Evolutionary conservation across 2,888 invertebrate genomes (phyloP).

Genomic region (Athrips mouffetella): DNA sequence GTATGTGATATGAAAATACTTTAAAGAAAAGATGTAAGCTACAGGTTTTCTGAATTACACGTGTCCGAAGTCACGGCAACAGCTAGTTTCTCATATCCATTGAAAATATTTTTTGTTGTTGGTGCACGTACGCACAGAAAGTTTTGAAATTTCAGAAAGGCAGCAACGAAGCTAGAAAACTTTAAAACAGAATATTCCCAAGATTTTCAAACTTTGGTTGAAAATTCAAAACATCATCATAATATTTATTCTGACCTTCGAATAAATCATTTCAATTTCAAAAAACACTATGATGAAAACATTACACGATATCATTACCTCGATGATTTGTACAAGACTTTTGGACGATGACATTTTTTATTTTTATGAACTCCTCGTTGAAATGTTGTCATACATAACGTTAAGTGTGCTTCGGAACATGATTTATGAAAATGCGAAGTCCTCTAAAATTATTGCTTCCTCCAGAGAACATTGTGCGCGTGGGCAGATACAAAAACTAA

Average conservation of each 20-base stretch:
- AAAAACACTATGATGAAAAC: neutral
- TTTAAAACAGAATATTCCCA: too few relatives aligned
- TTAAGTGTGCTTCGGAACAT: neutral
- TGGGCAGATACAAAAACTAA: neutral
- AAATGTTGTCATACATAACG: neutral
- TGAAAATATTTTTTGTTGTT: too few relatives aligned
- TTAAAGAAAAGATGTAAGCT: too few relatives aligned
- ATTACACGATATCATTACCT: constrained; percentile 13
- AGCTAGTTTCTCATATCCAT: too few relatives aligned
- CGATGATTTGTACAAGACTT: constrained; percentile 14
- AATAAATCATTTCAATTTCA: neutral
- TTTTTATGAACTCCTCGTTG: neutral
- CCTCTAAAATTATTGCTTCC: constrained; percentile 1
- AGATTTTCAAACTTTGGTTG: neutral
- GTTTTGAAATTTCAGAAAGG: too few relatives aligned
- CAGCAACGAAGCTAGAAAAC: too few relatives aligned
- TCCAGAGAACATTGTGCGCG: neutral
- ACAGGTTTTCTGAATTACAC: too few relatives aligned
- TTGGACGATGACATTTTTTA: neutral
- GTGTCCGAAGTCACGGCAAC: too few relatives aligned
- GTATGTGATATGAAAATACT: too few relatives aligned
- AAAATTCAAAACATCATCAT: neutral
- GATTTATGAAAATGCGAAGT: neutral
- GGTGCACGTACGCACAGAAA: too few relatives aligned
- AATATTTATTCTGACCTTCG: neutral